Evolutionary conservation across 2,888 invertebrate species (phyloP).

Genomic region (Hololepta plana): DNA sequence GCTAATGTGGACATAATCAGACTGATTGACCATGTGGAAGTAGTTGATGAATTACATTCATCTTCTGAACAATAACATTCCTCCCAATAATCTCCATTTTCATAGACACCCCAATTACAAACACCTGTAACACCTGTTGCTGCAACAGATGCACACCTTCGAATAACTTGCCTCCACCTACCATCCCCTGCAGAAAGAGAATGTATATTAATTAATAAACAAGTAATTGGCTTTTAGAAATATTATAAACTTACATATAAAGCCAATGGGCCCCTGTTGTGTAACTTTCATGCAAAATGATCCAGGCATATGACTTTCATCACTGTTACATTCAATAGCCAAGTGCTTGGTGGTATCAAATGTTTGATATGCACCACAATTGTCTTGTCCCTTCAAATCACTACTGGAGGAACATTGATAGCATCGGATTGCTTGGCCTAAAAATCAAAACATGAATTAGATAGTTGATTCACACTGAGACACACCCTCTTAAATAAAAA

Average conservation of each 20-base stretch:
- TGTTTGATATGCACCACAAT: conserved; percentile 74
- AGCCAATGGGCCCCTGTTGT: conserved; percentile 84
- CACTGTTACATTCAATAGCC: conserved; percentile 83
- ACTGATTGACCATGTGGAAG: no score
- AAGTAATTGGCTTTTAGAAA: conserved; percentile 1
- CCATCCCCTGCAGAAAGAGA: conserved; percentile 65
- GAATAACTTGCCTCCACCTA: conserved; percentile 79
- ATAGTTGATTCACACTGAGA: no score
- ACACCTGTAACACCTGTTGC: conserved; percentile 87
- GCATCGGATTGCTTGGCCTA: conserved; percentile 63
- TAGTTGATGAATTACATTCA: conserved; percentile 49
- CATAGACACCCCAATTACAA: conserved; percentile 90
- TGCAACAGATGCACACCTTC: conserved; percentile 77
- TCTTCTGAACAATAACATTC: conserved; percentile 91
- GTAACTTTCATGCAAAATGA: conserved; percentile 92
- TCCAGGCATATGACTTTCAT: conserved; percentile 86
- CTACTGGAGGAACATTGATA: conserved; percentile 86
- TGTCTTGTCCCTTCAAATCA: conserved; percentile 61
- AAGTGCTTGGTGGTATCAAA: conserved; percentile 77
- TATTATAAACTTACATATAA: conserved; percentile 64
- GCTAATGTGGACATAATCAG: conserved; percentile 5
- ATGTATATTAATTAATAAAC: conserved; percentile 1
- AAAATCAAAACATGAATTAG: no score
- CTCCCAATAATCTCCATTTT: conserved; percentile 92
- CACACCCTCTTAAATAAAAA: no score